These are phyloP conservation scores for Xerus rutilus DNA, from an alignment of 2,797 vertebrate species.

Conservation along the genomic window DNA sequence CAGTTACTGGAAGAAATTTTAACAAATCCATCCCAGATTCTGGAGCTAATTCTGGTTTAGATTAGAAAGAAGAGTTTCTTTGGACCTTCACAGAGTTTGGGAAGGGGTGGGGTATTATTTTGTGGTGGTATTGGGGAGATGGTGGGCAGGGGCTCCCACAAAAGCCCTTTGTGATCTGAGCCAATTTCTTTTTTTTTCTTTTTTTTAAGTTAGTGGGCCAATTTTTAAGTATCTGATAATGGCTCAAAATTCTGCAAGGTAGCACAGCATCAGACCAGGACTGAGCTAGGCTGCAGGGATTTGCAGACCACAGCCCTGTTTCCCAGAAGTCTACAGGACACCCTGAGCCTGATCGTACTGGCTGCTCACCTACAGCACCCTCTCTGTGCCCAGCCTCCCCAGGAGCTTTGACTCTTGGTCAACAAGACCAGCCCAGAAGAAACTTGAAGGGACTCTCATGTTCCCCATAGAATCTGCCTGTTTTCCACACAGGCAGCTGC, in stretches of 20 bases:
- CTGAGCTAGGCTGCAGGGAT: too few relatives aligned
- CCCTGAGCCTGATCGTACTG: rapidly evolving
- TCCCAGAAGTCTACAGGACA: background rate
- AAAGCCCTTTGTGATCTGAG: background rate
- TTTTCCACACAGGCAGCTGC: background rate
- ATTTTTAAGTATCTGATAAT: background rate
- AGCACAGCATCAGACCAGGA: rapidly evolving
- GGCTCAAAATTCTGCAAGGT: background rate
- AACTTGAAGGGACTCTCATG: background rate
- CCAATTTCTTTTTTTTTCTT: too few relatives aligned
- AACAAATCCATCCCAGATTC: background rate
- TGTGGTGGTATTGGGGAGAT: background rate
- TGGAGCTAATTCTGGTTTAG: background rate
- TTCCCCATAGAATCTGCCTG: background rate
- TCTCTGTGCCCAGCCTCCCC: background rate
- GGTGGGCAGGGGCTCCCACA: background rate
- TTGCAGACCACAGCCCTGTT: background rate
- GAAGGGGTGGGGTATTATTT: background rate
- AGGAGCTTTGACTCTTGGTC: background rate
- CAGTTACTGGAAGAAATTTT: background rate
- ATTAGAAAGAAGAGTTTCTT: background rate
- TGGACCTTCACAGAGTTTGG: background rate
- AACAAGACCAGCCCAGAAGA: background rate
- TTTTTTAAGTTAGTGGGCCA: too few relatives aligned
- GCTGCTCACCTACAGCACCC: background rate